Base-by-base conservation (phyloP, 2,113 vertebrate species). In the Maccullochella peelii region DNA sequence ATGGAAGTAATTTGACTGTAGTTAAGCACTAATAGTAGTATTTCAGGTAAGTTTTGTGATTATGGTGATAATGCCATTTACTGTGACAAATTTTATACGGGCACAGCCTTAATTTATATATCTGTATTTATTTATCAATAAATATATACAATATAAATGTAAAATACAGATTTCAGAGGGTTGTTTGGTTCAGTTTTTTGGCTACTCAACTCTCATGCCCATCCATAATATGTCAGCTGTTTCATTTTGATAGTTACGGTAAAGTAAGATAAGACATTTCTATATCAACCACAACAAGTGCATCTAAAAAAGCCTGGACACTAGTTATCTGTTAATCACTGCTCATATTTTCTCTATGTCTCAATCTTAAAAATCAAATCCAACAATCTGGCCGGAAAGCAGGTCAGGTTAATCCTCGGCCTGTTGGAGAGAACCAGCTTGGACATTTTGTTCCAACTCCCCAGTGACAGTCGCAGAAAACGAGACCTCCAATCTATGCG, bases 391-490 rank as follows among this genome's bases (percentile, higher is more conserved):
- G 11, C 77, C 20, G 0, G 4, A 33, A 77, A 71, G 49, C 62
- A 75, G 73, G 84, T 85, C 79, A 27, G 50, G 68, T 73, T 61
- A 20, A 59, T 77, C 44, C 8, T 52, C 20, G 3, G 74, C 38
- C 62, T 67, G 52, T 11, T 49, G 47, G 23, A 63, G 36, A 42
- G 20, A 75, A 49, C 50, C 82, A 38, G 58, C 47, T 8, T 27
- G 61, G 66, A 79, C 83, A 76, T 80, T 80, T 71, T 36, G 57
- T 85, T 88, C 75, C 49, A 57, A 8, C 65, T 52, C 44, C 7
- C 1, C 18, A 5, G 23, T 79, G 67, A 42, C 54, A 59, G 67
- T 50, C 2, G 1, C 50, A 30, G 33, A 65, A 2, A 69, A n/a
- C 40, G 5, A 71, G 62, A 63, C 65, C 50, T 15, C 55, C 27